phyloP scores from a whole-genome alignment of 2,797 vertebrate species.

The Myiothlypis chrysogaster region DNA sequence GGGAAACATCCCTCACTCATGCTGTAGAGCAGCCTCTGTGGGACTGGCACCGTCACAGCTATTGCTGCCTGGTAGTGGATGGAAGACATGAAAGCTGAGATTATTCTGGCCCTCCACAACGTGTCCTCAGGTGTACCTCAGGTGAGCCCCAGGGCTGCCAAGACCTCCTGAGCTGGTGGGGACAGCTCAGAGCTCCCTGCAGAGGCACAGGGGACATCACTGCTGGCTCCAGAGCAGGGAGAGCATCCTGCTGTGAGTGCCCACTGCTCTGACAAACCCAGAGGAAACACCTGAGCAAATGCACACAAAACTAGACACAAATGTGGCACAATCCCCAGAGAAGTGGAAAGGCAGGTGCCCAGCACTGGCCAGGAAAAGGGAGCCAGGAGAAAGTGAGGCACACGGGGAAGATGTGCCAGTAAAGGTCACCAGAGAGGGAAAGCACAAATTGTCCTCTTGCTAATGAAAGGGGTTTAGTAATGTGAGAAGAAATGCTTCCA shows the following conservation, averaged over 20 bases:
- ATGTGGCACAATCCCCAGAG: background rate
- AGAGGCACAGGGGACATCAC: background rate
- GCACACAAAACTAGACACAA: background rate
- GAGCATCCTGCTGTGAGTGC: background rate
- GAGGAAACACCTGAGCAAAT: background rate
- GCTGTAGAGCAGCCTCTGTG: background rate
- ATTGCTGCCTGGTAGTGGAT: background rate
- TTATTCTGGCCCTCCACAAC: accelerated
- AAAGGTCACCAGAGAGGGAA: background rate
- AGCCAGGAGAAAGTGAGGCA: background rate
- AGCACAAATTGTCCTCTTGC: background rate
- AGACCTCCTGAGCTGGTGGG: background rate
- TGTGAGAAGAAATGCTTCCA: background rate
- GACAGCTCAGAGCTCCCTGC: background rate
- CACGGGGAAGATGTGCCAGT: accelerated
- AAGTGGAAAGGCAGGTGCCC: background rate
- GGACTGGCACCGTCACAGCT: background rate
- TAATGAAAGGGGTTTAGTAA: background rate
- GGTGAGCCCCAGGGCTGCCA: background rate
- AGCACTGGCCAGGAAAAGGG: background rate
- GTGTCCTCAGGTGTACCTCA: background rate
- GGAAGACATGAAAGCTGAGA: background rate
- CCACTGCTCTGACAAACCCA: background rate
- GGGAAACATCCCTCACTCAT: background rate
- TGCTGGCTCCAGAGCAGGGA: accelerated